Evolutionary conservation across 2,888 invertebrate species (phyloP).

Genomic region (Eristalinus aeneus): DNA sequence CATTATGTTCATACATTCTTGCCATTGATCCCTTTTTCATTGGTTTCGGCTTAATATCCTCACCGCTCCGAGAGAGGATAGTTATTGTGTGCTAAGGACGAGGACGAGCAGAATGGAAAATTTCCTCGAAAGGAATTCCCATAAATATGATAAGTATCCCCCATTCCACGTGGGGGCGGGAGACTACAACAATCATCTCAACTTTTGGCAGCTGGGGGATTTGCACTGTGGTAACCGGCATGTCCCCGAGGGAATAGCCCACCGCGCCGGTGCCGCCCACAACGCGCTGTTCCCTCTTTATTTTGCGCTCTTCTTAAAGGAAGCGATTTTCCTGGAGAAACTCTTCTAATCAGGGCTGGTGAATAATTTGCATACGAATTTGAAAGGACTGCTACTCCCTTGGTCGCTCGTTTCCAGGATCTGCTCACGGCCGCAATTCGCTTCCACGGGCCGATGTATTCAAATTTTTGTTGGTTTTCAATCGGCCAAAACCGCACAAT

Average conservation of each 20-base stretch:
- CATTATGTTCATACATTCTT: slow-evolving; percentile 57
- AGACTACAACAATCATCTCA: slow-evolving; percentile 41
- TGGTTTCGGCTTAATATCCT: slow-evolving; percentile 63
- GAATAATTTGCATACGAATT: slow-evolving; percentile 79
- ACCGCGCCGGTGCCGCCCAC: not conserved
- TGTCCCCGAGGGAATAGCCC: slow-evolving; percentile 15
- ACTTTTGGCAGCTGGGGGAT: slow-evolving; percentile 48
- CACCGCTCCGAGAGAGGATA: slow-evolving; percentile 23
- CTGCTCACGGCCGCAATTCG: not conserved
- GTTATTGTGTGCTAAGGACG: slow-evolving; percentile 53
- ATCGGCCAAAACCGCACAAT: slow-evolving; percentile 29
- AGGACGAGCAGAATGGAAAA: slow-evolving; percentile 22
- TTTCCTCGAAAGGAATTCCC: slow-evolving; percentile 48
- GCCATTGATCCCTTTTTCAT: slow-evolving; percentile 62
- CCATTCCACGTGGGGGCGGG: slow-evolving; percentile 3
- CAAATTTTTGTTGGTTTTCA: slow-evolving; percentile 19
- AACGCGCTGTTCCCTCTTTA: slow-evolving; percentile 3
- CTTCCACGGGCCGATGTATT: slow-evolving; percentile 22
- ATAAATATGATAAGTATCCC: slow-evolving; percentile 68
- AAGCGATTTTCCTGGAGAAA: slow-evolving; percentile 65
- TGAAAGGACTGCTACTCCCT: slow-evolving; percentile 67
- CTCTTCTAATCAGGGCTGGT: slow-evolving; percentile 79
- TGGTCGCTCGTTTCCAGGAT: slow-evolving; percentile 42
- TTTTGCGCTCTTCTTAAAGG: slow-evolving; percentile 35
- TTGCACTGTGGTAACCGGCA: slow-evolving; percentile 24